Evolutionary conservation across 1,140 invertebrate species (phyloP).

Genomic region (Oryzaephilus surinamensis): DNA sequence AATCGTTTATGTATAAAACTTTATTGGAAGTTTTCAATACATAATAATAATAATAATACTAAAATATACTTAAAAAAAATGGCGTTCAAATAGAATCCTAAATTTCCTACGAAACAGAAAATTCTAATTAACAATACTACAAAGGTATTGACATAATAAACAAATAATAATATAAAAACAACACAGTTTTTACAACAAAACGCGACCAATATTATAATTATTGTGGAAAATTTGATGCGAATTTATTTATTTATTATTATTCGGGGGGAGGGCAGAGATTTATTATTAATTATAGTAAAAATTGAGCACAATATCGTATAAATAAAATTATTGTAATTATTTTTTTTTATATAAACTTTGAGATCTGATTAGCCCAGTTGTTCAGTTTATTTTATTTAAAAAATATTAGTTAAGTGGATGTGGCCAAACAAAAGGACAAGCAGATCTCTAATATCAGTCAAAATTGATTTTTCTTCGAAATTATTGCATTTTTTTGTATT

Average conservation of each 20-base stretch:
- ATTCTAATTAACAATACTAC: too few relatives aligned
- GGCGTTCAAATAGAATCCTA: too few relatives aligned
- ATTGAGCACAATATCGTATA: slow-evolving; percentile 27
- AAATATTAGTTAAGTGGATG: slow-evolving; percentile 22
- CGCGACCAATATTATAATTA: slow-evolving; percentile 8
- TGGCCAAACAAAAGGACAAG: slow-evolving; percentile 27
- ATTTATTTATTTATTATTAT: too few relatives aligned
- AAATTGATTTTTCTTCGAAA: slow-evolving; percentile 1
- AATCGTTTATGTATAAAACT: slow-evolving; percentile 29
- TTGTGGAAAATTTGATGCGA: background rate
- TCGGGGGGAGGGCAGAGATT: background rate
- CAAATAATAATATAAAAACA: slow-evolving; percentile 17
- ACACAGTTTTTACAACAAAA: slow-evolving; percentile 21
- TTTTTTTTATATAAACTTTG: slow-evolving; percentile 12
- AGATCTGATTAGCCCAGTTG: slow-evolving; percentile 25
- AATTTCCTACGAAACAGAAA: too few relatives aligned
- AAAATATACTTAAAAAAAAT: slow-evolving; percentile 2
- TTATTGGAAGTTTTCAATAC: slow-evolving; percentile 30
- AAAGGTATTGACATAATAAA: slow-evolving; percentile 13
- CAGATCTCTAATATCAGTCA: slow-evolving; percentile 16
- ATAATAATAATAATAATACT: slow-evolving; percentile 13
- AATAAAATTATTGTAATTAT: slow-evolving; percentile 16
- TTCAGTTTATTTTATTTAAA: slow-evolving; percentile 14
- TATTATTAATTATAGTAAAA: background rate
- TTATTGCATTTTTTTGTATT: background rate